These are phyloP conservation scores for Ochropleura plecta DNA, from an alignment of 2,888 invertebrate species.

Conservation along the genomic window DNA sequence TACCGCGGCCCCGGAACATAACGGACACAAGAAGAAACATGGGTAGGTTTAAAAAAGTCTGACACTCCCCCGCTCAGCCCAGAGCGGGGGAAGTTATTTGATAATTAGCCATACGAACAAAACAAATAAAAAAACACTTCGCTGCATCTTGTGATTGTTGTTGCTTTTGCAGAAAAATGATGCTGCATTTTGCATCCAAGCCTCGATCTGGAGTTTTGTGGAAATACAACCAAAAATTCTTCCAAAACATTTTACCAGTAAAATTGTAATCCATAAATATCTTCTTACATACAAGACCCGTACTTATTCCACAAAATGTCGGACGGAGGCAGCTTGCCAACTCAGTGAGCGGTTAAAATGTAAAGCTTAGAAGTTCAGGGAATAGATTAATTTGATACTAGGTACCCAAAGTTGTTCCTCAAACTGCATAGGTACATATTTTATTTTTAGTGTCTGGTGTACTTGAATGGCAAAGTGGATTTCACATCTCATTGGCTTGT, in stretches of 20 bases:
- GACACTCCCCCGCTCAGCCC: too few species aligned
- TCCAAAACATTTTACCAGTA: background rate
- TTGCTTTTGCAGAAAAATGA: too few species aligned
- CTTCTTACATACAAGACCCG: conserved; percentile 9
- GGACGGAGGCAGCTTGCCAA: conserved; percentile 39
- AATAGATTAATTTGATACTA: conserved; percentile 47
- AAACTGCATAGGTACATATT: conserved; percentile 27
- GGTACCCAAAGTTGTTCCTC: conserved; percentile 19
- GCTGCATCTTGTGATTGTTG: background rate
- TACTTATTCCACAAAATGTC: conserved; percentile 21
- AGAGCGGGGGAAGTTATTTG: too few species aligned
- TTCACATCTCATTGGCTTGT: too few species aligned
- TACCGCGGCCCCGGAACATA: too few species aligned
- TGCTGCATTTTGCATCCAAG: background rate
- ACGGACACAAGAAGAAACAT: too few species aligned
- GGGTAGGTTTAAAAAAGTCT: too few species aligned
- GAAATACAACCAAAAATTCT: background rate
- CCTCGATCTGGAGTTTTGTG: background rate
- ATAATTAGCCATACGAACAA: too few species aligned
- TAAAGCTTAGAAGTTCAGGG: conserved; percentile 32
- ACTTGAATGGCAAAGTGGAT: too few species aligned
- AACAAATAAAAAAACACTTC: too few species aligned
- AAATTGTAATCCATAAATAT: conserved; percentile 13
- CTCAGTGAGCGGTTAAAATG: conserved; percentile 38
- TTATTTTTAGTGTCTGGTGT: background rate